Evolutionary conservation across 2,797 vertebrate genomes (phyloP), one percentile per base, ranked within the genome.

Genomic region (Pangasius mekongensis): DNA sequence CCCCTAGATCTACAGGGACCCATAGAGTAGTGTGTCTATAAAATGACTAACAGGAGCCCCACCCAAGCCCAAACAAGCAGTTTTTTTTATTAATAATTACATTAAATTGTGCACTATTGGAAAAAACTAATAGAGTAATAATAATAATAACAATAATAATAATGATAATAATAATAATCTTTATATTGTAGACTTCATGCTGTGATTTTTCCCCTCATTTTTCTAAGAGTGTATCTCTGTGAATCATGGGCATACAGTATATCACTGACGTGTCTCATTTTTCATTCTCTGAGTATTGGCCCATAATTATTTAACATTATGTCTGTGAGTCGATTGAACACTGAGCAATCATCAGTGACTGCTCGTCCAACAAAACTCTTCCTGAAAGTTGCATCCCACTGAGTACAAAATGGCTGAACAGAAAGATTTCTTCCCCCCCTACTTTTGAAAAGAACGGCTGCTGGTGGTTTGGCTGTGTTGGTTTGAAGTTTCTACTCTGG

Each of bases 401-500:
- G 64, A 52, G 83, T 69, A 54, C 83, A 84, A 84, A 69, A 69
- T 84, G 83, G 64, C 64, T 67, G 82, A 69, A 67, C 43, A 67
- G 82, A 83, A 83, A 36, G 58, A n/a, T 2, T 22, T 43, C 64
- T 0, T 2, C 18, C 27, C 18, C 22, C 16, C 14, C 16, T 62
- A 18, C 27, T 33, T 87, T 83, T 27, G 18, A 83, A 71, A 62
- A 18, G 66, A 89, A 74, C 84, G 77, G 67, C 66, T 89, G 84
- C 62, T 88, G 84, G 54, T 78, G 73, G 83, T 69, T 84, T 80
- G 74, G 74, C 60, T 60, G 27, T 60, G 83, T 22, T 47, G 43
- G 83, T 84, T 54, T 43, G 83, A 85, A 85, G 74, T 85, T 84
- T 88, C 83, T 56, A 69, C 60, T 86, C 54, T 43, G 87, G 84